Base-by-base conservation (phyloP, 2,797 vertebrate genomes). In the Muraenolepis orangiensis region DNA sequence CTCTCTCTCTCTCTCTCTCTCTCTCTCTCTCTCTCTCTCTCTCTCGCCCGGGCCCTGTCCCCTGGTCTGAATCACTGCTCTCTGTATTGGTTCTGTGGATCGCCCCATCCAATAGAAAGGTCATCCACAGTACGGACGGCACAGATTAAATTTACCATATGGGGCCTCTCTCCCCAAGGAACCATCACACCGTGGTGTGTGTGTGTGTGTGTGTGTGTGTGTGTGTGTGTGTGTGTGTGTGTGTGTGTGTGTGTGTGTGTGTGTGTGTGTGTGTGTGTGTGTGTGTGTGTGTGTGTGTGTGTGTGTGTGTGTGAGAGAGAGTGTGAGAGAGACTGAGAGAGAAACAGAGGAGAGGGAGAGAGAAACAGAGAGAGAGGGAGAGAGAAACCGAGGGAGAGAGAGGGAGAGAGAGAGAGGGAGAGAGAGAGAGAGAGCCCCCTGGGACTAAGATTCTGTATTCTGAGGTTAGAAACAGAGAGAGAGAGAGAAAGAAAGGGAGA, bases 121-220 rank as follows among this genome's bases (percentile, higher is more conserved):
- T 91, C 88, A 90, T 76, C 84, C 86, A 82, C 84, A 71, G 82
- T 69, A 72, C 71, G 78, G 82, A 81, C 77, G 68, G 79, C 57
- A 81, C 79, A 83, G 83, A 90, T 85, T 86, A 81, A 85, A 87
- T 90, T 88, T 86, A 84, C 85, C 88, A 81, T 87, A 83, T 82
- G 80, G 77, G 68, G 79, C 74, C 78, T 78, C 87, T 75, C 31
- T 77, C 0, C 38, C 77, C 0, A 29, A 81, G 75, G 72, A 77
- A 74, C 70, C 32, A 72, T 81, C 72, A 72, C 46, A 61, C 57
- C 36, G 20, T 42, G 75, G 75, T 31, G 69, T 26, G 69, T 71
- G 13, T 69, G 30, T 73, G 30, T 61, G 61, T 20, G 72, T 61
- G 30, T 75, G 66, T 16, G 66, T 34, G 68, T 36, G 74, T 16